phyloP scores from a whole-genome alignment of 2,113 vertebrate genomes.

The Lethenteron camtschaticum region DNA sequence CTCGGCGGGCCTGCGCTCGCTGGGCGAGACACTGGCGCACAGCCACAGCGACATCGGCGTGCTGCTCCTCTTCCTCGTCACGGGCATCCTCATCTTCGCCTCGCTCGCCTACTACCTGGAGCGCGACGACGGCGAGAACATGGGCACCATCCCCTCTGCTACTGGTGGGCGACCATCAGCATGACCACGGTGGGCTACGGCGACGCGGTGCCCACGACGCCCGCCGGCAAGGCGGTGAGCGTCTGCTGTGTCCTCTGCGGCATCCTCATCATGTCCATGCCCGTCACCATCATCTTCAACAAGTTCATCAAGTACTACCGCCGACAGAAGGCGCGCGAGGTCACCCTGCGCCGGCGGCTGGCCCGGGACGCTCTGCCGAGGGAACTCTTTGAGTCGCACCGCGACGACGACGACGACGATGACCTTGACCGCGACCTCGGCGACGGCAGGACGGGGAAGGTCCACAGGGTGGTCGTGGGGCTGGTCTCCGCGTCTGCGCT shows the following conservation, averaged over 20 bases:
- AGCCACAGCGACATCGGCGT: slow-evolving; percentile 90
- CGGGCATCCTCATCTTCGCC: slow-evolving; percentile 77
- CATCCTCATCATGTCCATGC: slow-evolving; percentile 72
- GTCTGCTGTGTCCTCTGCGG: slow-evolving; percentile 80
- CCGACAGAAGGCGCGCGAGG: slow-evolving; percentile 75
- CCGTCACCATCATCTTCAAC: slow-evolving; percentile 98
- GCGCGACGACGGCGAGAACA: slow-evolving; percentile 60
- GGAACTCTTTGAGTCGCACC: too few relatives aligned
- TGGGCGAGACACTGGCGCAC: slow-evolving; percentile 86
- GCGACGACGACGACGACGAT: too few relatives aligned
- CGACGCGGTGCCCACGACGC: slow-evolving; percentile 67
- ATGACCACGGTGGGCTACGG: slow-evolving; percentile 96
- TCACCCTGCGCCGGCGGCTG: slow-evolving; percentile 30
- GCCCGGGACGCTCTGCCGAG: too few relatives aligned
- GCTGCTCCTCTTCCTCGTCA: slow-evolving; percentile 69
- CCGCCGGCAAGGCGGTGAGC: slow-evolving; percentile 67
- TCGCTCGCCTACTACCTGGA: slow-evolving; percentile 77
- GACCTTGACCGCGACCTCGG: too few relatives aligned
- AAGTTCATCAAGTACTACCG: slow-evolving; percentile 97
- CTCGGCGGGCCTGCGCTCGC: slow-evolving; percentile 67
- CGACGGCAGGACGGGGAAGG: too few relatives aligned
- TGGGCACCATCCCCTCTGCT: slow-evolving; percentile 88
- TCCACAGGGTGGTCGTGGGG: too few relatives aligned
- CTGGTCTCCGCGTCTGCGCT: too few relatives aligned
- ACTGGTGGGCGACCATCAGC: slow-evolving; percentile 98